Conservation (phyloP, 2,797 vertebrate genomes). For the Acomys russatus region DNA sequence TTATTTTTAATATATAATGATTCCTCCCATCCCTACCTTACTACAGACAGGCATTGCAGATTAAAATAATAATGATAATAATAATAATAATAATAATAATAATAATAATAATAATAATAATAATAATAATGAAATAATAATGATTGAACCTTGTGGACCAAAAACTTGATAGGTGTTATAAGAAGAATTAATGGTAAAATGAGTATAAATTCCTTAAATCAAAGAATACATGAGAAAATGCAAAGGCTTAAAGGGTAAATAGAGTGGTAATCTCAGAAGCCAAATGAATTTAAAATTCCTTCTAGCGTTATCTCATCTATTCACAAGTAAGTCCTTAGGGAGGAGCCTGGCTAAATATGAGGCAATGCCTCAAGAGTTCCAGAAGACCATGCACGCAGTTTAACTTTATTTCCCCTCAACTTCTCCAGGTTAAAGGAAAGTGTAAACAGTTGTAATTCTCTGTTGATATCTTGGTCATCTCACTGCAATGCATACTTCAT, state of each 20-base stretch:
- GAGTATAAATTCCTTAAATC: conserved; percentile 84
- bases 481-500: conserved; percentile 28
- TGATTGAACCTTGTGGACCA: conserved; percentile 76
- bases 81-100: conserved; percentile 52
- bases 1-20: conserved; percentile 6
- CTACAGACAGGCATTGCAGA: conserved; percentile 53
- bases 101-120: no score
- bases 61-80: conserved; percentile 52
- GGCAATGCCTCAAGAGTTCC: not conserved
- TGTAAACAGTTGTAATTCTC: conserved; percentile 33
- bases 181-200: conserved; percentile 82
- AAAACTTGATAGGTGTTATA: conserved; percentile 78
- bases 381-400: not conserved
- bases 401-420: not conserved
- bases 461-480: conserved; percentile 32
- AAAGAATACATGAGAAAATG: conserved; percentile 82
- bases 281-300: conserved; percentile 80
- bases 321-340: conserved; percentile 62
- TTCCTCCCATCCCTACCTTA: not conserved
- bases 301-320: conserved; percentile 68
- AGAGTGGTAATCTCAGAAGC: conserved; percentile 77
- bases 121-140: conserved; percentile 59
- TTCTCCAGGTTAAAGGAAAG: not conserved
- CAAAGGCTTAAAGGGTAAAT: conserved; percentile 83
- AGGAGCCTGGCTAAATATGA: conserved; percentile 33